Base-by-base conservation (phyloP, 30 jellyfish, hydroid and myxozoan genomes). In the Clytia hemisphaerica region DNA sequence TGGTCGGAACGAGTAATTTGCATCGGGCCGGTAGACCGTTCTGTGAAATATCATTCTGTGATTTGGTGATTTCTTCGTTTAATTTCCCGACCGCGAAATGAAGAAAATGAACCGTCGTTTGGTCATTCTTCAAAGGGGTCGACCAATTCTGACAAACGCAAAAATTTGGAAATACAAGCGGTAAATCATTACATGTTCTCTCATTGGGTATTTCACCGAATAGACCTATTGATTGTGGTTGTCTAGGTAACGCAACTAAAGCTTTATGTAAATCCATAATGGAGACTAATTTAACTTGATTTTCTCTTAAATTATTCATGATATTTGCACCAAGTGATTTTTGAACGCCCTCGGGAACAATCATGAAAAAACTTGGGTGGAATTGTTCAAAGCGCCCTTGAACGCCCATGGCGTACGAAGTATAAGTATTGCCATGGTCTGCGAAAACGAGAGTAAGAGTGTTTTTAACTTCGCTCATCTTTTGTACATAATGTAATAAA, bases 391-490 rank as follows among this genome's bases (percentile, higher is more conserved):
- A 45, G 1, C 53, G 85, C 9, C 95, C 95, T 47, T 69, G 87
- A 1, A 80, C 35, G n/a, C 50, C 72, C 44, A 22, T 37, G 3
- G 92, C 45, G 60, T 63, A 83, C 2, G 66, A 59, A 35, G 91
- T 84, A 62, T 83, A 83, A 4, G 78, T 67, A 42, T 83, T 83
- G 18, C 95, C 95, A 70, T 83, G 95, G 71, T 83, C 95, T 6
- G 95, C 58, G 61, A 83, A 69, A 35, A 83, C 14, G n/a, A 83
- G 25, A 24, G 80, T 77, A 37, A 83, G 36, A 0, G 92, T 75
- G 45, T 67, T 47, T 22, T 50, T 66, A 1, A 3, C 19, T 0
- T 38, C 22, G 16, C 24, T 24, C 12, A 67, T 38, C 24, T 58
- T 29, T 4, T 68, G 14, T 2, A 83, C 61, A 61, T 60, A 83